These are phyloP conservation scores for Diachasma alloeum DNA, from an alignment of 1,140 invertebrate species.

Conservation along the genomic window DNA sequence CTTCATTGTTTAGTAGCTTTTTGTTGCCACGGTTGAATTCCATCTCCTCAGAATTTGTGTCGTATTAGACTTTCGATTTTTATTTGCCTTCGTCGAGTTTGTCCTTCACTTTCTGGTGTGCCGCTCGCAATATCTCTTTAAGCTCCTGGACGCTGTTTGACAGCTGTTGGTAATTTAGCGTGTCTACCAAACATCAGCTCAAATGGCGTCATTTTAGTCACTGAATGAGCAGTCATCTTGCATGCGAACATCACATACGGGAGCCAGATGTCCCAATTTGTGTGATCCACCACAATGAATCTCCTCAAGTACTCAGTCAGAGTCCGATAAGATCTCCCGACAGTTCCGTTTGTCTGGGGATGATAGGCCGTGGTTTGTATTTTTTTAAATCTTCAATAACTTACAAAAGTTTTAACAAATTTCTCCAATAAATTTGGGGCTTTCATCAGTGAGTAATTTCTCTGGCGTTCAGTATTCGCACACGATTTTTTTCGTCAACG, in stretches of 20 bases:
- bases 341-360: not conserved
- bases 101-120: not conserved
- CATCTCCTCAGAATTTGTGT: slow-evolving; percentile 1
- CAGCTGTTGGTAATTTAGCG: not conserved
- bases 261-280: too few species aligned
- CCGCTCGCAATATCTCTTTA: not conserved
- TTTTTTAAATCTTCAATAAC: not conserved
- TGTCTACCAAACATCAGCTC: too few species aligned
- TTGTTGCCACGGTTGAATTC: too few species aligned
- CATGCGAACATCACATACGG: too few species aligned
- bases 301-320: too few species aligned
- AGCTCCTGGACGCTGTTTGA: not conserved
- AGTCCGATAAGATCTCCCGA: slow-evolving; percentile 40
- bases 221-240: too few species aligned
- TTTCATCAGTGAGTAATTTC: not conserved
- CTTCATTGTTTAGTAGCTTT: not conserved
- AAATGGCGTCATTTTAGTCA: not conserved
- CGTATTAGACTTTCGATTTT: slow-evolving; percentile 5
- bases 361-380: not conserved
- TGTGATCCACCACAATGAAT: too few species aligned
- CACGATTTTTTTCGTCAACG: not conserved
- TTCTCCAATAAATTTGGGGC: not conserved
- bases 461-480: not conserved
- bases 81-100: not conserved
- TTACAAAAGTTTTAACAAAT: not conserved